Evolutionary conservation across 1,140 invertebrate genomes (phyloP), one percentile per base, ranked within the genome.

Genomic region (Drosophila punjabiensis): DNA sequence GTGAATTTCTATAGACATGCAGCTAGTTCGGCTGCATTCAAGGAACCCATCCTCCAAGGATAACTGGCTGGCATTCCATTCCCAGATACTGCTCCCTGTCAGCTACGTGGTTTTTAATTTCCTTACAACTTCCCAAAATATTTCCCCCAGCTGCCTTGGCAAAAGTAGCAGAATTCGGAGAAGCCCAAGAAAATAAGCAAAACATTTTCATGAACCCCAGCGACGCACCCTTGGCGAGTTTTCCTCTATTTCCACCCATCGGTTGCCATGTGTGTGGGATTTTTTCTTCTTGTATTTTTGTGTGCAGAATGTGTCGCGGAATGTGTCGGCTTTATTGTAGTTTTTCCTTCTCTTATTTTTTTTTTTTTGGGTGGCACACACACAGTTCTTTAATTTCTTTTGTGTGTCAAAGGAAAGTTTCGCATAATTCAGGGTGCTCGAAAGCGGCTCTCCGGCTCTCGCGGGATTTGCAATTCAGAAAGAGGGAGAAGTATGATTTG

Each of bases 371-470:
- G 24, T 45, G 35, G 9, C 4, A 20, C 18, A 18, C 18, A 18
- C 32, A 24, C 47, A 32, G 37, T n/a, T 69, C 47, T 43, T 74
- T 74, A 74, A 75, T 67, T 67, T 66, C 74, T 58, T 60, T 69
- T 79, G 65, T 77, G 30, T 63, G 75, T 70, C 76, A 79, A 79
- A 79, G 76, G n/a, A 59, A 79, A 78, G 76, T 79, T 61, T 48
- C 58, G 75, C 76, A 79, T 79, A 70, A 79, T 79, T 79, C 58
- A 37, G 39, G 58, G 52, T 55, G 32, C 75, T 78, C 59, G 50
- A 63, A 43, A 63, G 65, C 64, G 35, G 68, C 68, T 52, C 60
- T 62, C 16, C 20, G 43, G 50, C 50, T 43, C 48, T 48, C 20
- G 16, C n/a, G 18, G 43, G 65, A 79, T 79, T 79, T 79, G 75